Base-by-base conservation (phyloP, 2,113 vertebrate species). In the Hoplias malabaricus region DNA sequence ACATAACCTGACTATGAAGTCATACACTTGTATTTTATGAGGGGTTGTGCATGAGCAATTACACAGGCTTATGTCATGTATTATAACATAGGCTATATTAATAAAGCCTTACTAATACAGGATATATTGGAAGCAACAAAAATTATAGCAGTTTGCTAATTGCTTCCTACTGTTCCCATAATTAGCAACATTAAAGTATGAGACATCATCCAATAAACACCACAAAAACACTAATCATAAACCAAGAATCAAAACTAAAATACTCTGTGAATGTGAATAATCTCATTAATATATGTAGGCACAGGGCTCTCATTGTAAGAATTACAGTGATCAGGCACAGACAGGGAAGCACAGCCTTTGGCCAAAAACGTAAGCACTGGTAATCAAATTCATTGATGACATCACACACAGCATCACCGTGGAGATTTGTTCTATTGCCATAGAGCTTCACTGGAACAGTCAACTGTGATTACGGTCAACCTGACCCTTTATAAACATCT, bases 301-400 rank as follows among this genome's bases (percentile, higher is more conserved):
- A 5, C 7, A 23, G 31, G 1, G 4, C 7, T 34, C 16, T 10
- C 5, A 34, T 9, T 11, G 59, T 34, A 34, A 10, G 14, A 63
- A 1, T 2, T 36, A 10, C n/a, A 63, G 31, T 34, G 14, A 2
- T 53, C 2, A 8, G 19, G 3, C 14, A 48, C 16, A 29, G 56
- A 1, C 56, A 31, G 25, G 16, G 57, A 34, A 10, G 2, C 16
- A 19, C 31, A 34, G 57, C 27, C 57, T 61, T 34, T 16, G 11
- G 21, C 19, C 7, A 63, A 19, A n/a, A 63, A 10, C 59, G 34
- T 21, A 11, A 63, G 34, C 33, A n/a, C 59, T 21, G 33, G 31
- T n/a, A 61, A 77, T 69, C 40, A 69, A n/a, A 16, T 69, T 25
- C 21, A 62, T 29, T 33, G 29, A 78, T 71, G 61, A 71, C 76